Evolutionary conservation across 2,113 vertebrate genomes (phyloP), one percentile per base, ranked within the genome.

Genomic region (Trematomus loennbergii): DNA sequence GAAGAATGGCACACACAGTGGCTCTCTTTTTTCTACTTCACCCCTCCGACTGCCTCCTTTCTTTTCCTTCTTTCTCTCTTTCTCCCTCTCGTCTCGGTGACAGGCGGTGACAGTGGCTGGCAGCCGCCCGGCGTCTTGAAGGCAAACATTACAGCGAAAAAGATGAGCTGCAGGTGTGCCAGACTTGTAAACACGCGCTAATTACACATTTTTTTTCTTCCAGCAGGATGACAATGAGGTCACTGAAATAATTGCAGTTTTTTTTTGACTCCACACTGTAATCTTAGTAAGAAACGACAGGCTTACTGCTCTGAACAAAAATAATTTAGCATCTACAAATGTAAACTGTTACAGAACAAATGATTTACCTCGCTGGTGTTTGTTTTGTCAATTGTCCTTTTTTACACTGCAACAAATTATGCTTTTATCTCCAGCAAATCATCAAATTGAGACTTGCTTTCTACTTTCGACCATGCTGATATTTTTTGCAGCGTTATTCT

Each of bases 161-260:
- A 93, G 96, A 96, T 96, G 96, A 96, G 95, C 96, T 97, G 97
- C 98, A 99, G 98, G 98, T 99, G 98, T 96, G 95, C 96, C 95
- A 96, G 96, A 95, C 95, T 91, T 95, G 95, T 83, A 93, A 96
- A 97, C 95, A 95, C 91, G 95, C 93, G 94, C 96, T 99, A 99
- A 99, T 99, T 98, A 98, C 97, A 97, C 96, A 96, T 97, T 97
- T 97, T 17, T 57, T 97, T 49, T 57, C 29, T 57, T 95, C 96
- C 95, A 94, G 95, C 29, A 88, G 91, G 89, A 96, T 95, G 95
- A 98, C 97, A 99, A 98, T 98, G 97, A 97, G 97, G 97, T 99
- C 97, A 96, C 96, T 92, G 96, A 95, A 97, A 97, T 97, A 98
- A 98, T 98, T 97, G 96, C 95, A 95, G 95, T 96, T 96, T 96